Conservation (phyloP, 2,113 vertebrate species). For the Thryonomys swinderianus region DNA sequence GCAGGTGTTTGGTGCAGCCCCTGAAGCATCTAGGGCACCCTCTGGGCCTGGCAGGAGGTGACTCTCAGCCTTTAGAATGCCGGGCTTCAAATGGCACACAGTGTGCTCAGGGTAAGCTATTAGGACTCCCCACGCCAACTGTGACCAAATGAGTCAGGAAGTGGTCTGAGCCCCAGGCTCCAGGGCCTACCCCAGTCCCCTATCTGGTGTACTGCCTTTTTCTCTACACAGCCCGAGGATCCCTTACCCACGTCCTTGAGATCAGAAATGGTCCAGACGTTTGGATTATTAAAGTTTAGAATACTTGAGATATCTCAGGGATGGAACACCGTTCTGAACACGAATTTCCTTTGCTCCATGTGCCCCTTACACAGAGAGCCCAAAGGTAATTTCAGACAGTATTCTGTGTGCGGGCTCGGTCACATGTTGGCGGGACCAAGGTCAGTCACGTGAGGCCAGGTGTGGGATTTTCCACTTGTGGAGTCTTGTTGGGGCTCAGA, state of each 20-base stretch:
- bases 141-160: background rate
- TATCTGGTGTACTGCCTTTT: accelerated
- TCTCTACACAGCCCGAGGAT: too few species aligned
- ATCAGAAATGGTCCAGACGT: background rate
- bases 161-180: background rate
- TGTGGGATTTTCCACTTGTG: background rate
- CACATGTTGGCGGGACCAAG: background rate
- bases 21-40: background rate
- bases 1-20: background rate
- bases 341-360: background rate
- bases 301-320: background rate
- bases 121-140: background rate
- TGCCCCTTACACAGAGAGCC: background rate
- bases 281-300: background rate
- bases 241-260: background rate
- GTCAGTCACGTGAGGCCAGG: background rate
- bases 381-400: too few species aligned
- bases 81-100: background rate
- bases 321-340: background rate
- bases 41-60: too few species aligned
- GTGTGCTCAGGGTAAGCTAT: background rate
- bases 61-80: accelerated
- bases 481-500: background rate
- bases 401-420: background rate
- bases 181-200: background rate